Evolutionary conservation across 2,888 invertebrate species (phyloP).

Genomic region (Drosophila austrosaltans): DNA sequence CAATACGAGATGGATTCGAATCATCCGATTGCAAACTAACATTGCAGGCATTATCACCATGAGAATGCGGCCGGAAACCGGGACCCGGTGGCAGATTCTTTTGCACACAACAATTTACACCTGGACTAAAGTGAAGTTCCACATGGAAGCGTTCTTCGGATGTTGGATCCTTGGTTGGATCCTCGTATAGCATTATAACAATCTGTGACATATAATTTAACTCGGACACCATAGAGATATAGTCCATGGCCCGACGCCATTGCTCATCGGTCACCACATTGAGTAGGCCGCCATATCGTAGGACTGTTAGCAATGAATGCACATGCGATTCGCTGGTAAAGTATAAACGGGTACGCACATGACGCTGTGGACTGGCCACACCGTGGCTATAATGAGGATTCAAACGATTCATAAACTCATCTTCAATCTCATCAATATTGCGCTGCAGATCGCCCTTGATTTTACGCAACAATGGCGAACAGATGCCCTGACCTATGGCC

Average conservation of each 20-base stretch:
- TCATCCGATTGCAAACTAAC: constrained; percentile 85
- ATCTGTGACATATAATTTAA: constrained; percentile 99
- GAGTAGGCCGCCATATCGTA: constrained; percentile 95
- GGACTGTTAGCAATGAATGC: constrained; percentile 97
- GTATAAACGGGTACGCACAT: constrained; percentile 98
- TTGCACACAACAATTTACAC: constrained; percentile 97
- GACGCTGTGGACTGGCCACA: constrained; percentile 98
- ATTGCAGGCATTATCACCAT: constrained; percentile 88
- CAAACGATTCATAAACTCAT: constrained; percentile 97
- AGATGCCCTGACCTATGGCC: constrained; percentile 98
- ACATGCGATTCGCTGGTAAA: constrained; percentile 99
- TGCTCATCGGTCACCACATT: constrained; percentile 96
- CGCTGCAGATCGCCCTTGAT: constrained; percentile 96
- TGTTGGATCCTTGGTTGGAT: constrained; percentile 96
- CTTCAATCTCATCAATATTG: constrained; percentile 95
- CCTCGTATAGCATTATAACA: constrained; percentile 99
- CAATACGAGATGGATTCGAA: constrained; percentile 88
- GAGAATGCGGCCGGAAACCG: constrained; percentile 95
- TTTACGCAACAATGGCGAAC: constrained; percentile 97
- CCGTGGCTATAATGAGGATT: constrained; percentile 99
- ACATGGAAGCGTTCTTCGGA: constrained; percentile 98
- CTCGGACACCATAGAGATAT: constrained; percentile 98
- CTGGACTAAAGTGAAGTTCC: constrained; percentile 99
- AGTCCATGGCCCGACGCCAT: constrained; percentile 99
- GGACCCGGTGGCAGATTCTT: constrained; percentile 97